Evolutionary conservation across 2,113 vertebrate genomes (phyloP).

Genomic region (Neoarius graeffei): DNA sequence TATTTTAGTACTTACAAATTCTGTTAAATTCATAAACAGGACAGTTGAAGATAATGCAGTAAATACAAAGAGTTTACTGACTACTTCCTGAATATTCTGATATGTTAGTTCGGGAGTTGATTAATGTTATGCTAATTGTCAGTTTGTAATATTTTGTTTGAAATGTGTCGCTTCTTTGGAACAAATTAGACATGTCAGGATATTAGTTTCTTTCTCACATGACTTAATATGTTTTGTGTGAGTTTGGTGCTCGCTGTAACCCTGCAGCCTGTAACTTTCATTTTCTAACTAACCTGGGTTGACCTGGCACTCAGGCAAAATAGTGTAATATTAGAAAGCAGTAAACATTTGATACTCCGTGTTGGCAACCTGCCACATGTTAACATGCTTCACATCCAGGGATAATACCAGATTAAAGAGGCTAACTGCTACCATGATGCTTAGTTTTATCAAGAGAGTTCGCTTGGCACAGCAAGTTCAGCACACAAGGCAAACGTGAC

Average conservation of each 20-base stretch:
- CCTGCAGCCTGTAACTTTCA: neutral
- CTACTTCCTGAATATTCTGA: neutral
- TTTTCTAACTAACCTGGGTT: neutral
- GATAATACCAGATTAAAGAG: slow-evolving; percentile 15
- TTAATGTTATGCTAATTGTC: neutral
- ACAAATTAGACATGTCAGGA: neutral
- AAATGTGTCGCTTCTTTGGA: neutral
- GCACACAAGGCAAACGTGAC: neutral
- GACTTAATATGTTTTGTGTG: neutral
- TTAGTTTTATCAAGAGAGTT: neutral
- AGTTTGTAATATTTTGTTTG: neutral
- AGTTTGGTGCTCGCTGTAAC: neutral
- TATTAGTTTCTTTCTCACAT: neutral
- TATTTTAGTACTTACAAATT: neutral
- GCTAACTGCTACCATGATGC: neutral
- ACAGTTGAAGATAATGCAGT: too few species aligned
- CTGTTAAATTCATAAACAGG: neutral
- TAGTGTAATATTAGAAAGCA: neutral
- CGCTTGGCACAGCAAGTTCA: neutral
- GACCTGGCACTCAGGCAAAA: neutral
- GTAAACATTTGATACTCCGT: slow-evolving; percentile 9
- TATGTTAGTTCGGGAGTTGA: neutral
- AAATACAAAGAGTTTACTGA: neutral
- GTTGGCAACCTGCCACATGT: neutral
- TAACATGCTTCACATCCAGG: neutral